A percentile compares a stretch with the other conserved stretches of the same genome.
phyloP scores from a whole-genome alignment of 2,888 invertebrate species.

The Atethmia centrago region DNA sequence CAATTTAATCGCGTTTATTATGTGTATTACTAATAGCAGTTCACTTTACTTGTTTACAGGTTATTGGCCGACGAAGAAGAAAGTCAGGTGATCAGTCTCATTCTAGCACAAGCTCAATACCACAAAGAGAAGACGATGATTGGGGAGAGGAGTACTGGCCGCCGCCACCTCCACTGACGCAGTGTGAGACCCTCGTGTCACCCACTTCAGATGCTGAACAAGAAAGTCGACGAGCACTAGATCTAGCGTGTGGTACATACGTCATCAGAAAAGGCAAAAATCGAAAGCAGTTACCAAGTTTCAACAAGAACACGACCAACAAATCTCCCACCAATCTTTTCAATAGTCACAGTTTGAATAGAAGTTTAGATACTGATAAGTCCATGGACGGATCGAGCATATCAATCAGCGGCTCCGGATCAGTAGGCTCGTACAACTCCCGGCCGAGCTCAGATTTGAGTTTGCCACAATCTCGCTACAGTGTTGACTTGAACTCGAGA shows the following conservation, averaged over 20 bases:
- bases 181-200: conserved; percentile 92
- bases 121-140: conserved; percentile 91
- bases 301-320: conserved; percentile 88
- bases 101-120: conserved; percentile 93
- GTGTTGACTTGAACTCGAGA: conserved; percentile 89
- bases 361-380: conserved; percentile 87
- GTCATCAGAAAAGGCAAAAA: conserved; percentile 94
- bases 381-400: conserved; percentile 88
- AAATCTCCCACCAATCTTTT: conserved; percentile 83
- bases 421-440: conserved; percentile 91
- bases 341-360: conserved; percentile 86
- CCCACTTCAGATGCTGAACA: conserved; percentile 92
- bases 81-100: conserved; percentile 91
- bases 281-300: conserved; percentile 92
- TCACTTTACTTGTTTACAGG: conserved; percentile 81
- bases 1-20: neutral
- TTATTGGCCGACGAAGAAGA: conserved; percentile 89
- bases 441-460: conserved; percentile 92
- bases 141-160: conserved; percentile 93
- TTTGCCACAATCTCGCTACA: conserved; percentile 91
- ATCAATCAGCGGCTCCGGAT: conserved; percentile 88
- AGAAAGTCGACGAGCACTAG: conserved; percentile 81
- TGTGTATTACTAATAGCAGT: neutral
- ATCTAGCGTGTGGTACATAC: conserved; percentile 93
- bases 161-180: conserved; percentile 92